Percentiles rank a stretch among this genome's conserved stretches.
These are phyloP conservation scores for Karalla daura DNA, from an alignment of 2,797 vertebrate genomes.

Conservation along the genomic window DNA sequence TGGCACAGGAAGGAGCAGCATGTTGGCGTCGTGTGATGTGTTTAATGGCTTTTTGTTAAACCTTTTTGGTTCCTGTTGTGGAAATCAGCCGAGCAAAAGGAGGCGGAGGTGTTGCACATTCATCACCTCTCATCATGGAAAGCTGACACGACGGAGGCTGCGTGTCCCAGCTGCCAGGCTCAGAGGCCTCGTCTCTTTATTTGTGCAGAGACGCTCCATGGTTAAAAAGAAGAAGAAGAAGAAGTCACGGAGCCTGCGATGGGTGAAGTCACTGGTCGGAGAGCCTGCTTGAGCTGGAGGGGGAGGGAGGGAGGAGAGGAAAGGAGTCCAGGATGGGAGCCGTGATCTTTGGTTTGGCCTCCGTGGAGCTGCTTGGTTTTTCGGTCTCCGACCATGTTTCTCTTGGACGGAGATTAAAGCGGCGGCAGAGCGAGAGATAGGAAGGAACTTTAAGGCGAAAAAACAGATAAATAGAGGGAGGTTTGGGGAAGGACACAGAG, in stretches of 20 bases:
- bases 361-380: slow-evolving; percentile 32
- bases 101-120: background rate
- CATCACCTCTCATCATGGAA: slow-evolving; percentile 12
- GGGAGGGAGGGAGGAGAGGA: slow-evolving; percentile 29
- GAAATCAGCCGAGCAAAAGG: background rate
- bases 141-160: background rate
- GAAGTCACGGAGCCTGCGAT: slow-evolving; percentile 19
- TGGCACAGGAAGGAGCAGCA: background rate
- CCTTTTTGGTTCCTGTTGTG: background rate
- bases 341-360: slow-evolving; percentile 57
- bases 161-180: slow-evolving; percentile 22
- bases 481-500: background rate
- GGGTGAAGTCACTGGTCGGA: slow-evolving; percentile 26
- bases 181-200: slow-evolving; percentile 11
- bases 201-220: background rate
- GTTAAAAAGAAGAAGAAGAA: too few species aligned
- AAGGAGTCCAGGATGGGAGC: slow-evolving; percentile 40
- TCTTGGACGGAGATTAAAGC: slow-evolving; percentile 60
- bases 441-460: slow-evolving; percentile 11
- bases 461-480: slow-evolving; percentile 17
- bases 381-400: slow-evolving; percentile 60
- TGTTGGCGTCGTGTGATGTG: background rate
- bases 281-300: slow-evolving; percentile 28
- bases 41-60: background rate
- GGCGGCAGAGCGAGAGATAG: slow-evolving; percentile 27